Base-by-base conservation (phyloP, 1,140 invertebrate genomes). In the Sinonovacula constricta region DNA sequence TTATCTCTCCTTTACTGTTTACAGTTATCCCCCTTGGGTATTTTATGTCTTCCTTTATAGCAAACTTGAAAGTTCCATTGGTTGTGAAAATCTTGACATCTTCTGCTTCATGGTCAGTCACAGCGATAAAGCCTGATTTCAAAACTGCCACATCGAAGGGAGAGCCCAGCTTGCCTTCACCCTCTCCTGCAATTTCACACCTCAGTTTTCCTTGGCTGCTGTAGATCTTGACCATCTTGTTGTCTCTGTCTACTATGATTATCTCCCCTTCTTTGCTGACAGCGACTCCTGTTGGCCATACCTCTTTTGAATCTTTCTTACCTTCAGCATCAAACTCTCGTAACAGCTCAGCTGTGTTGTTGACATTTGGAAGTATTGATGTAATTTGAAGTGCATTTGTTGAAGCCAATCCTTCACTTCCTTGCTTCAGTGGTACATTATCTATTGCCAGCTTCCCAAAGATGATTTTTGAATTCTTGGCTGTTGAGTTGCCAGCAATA, bases 11-110 rank as follows among this genome's bases (percentile, higher is more conserved):
- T 39, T 87, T 78, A 3, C 62, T 82, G 65, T 84, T 86, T 0
- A 83, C 81, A 1, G 88, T 82, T 57, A 90, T 83, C 0, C 89
- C 89, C 14, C 88, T 75, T 28, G 89, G 89, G 83, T 90, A 84
- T 49, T 87, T 82, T 24, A 89, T 84, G n/a, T 82, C 71, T 10
- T 87, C 88, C 15, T 71, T 78, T 24, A 89, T 83, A 24, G 79
- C 69, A 15, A 60, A 74, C 7, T 84, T 59, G 74, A 70, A 83
- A 28, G 81, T 69, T 28, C 89, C 88, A 14, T 70, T 70, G 1
- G 53, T 49, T n/a, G 79, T 82, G 65, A 86, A 90, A 22, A 89
- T 72, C 56, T 89, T 89, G 18, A 89, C 84, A 59, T 86, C 78
- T 49, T 88, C 88, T 45, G 71, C 76, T 36, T 85, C 87, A 54